These are phyloP conservation scores for Hipparchia sbordonii DNA, from an alignment of 2,888 invertebrate genomes.

Conservation along the genomic window DNA sequence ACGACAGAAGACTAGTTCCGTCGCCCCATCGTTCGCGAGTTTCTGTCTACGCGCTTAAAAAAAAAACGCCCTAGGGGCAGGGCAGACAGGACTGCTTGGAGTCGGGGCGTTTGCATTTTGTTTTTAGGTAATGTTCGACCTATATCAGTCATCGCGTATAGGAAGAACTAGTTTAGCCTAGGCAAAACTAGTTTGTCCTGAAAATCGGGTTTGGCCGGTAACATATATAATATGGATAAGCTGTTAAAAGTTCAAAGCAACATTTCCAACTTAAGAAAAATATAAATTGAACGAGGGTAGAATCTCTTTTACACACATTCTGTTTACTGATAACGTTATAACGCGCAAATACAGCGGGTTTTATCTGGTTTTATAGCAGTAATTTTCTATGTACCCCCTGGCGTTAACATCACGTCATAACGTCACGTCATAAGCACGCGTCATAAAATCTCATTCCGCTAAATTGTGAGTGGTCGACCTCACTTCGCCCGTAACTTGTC, in stretches of 20 bases:
- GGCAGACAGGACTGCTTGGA: no score
- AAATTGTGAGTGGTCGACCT: constrained; percentile 1
- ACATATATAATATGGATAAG: background rate
- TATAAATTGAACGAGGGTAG: background rate
- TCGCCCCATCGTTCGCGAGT: no score
- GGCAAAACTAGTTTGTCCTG: no score
- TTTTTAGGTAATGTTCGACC: no score
- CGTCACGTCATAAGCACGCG: background rate
- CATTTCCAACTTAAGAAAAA: background rate
- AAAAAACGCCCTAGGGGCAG: no score
- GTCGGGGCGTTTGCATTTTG: no score
- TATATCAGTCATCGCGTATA: no score
- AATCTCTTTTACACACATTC: constrained; percentile 18
- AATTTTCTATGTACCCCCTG: constrained; percentile 19
- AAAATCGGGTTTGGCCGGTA: no score
- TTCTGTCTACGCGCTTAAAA: no score
- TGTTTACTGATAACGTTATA: background rate
- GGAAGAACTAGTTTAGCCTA: no score
- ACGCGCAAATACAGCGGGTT: constrained; percentile 12
- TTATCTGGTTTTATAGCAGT: constrained; percentile 26
- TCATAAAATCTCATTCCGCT: constrained; percentile 6
- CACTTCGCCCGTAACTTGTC: background rate
- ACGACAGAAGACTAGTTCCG: no score
- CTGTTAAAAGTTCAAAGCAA: background rate
- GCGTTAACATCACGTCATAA: constrained; percentile 11